Base-by-base conservation (phyloP, 2,888 invertebrate species). In the Netelia virgata region DNA sequence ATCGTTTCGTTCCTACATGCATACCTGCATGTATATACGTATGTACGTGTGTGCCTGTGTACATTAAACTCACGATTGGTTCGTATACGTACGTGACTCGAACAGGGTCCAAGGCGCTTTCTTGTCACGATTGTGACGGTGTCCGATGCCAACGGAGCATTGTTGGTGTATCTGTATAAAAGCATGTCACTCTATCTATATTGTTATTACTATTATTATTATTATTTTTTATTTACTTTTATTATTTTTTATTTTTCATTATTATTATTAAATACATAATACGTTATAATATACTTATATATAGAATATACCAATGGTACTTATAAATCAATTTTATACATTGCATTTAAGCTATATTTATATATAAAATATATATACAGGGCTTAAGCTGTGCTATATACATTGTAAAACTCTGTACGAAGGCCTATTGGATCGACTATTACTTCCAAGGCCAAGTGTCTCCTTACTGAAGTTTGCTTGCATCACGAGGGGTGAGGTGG, bases 111-210 rank as follows among this genome's bases (percentile, higher is more conserved):
- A 70, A 70, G 74, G 68, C 63, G 70, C 61, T 83, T 83, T 83
- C 83, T 78, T 75, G 79, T 83, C 72, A 47, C 64, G 72, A 61
- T 68, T 73, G 77, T 73, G 73, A 82, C 61, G 73, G 59, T 43
- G 43, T 78, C 73, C 73, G 59, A 78, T 73, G 73, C 77, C 79
- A 74, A 79, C n/a, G 43, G 8, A 41, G 57, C 43, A 57, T 66
- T 57, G 69, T 74, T 79, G 55, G 55, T 14, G 16, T 55, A 55
- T 55, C 63, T 11, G 43, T 41, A 47, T 55, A 18, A 16, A 16
- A 16, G 55, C 55, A 16, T 18, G n/a, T 36, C 18, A 55, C 8
- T 47, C 1, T 47, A 36, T 36, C 6, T 36, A 36, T 36, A 6
- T 8, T 36, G 0, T 36, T 36, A 36, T 36, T 36, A 8, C 6